phyloP scores from a whole-genome alignment of 2,797 vertebrate species.

The Sebastolobus alascanus region DNA sequence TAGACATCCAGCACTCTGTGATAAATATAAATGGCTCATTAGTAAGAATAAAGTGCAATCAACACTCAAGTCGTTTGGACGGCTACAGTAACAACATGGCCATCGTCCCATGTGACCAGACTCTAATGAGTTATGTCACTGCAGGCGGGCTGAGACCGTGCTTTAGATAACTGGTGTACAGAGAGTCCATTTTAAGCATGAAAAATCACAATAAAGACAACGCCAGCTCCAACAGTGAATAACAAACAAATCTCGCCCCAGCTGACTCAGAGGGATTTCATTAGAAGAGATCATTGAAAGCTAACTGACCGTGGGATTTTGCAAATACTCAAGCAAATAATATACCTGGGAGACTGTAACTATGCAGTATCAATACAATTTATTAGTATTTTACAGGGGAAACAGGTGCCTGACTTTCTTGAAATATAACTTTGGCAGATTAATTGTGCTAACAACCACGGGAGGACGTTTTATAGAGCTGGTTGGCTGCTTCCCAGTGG shows the following conservation, averaged over 20 bases:
- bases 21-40: constrained; percentile 26
- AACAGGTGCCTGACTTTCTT: constrained; percentile 2
- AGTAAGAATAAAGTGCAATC: constrained; percentile 11
- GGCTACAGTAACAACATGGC: constrained; percentile 43
- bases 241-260: constrained; percentile 74
- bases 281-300: constrained; percentile 64
- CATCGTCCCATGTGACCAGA: constrained; percentile 51
- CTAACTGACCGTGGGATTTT: constrained; percentile 54
- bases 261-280: constrained; percentile 64
- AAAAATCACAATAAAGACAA: constrained; percentile 70
- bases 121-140: constrained; percentile 60
- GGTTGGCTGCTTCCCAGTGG: constrained; percentile 34
- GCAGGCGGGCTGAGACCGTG: constrained; percentile 43
- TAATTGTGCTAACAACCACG: constrained; percentile 19
- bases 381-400: constrained; percentile 2
- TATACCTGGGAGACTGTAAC: constrained; percentile 35
- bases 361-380: not conserved
- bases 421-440: constrained; percentile 20
- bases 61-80: constrained; percentile 44
- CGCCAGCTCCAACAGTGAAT: constrained; percentile 73
- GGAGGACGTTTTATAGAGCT: constrained; percentile 8
- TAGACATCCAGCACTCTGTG: not conserved
- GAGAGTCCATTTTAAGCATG: constrained; percentile 63
- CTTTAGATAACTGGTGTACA: constrained; percentile 56
- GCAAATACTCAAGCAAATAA: constrained; percentile 44